phyloP scores from a whole-genome alignment of 2,888 invertebrate species.

The Drosophila mulleri region DNA sequence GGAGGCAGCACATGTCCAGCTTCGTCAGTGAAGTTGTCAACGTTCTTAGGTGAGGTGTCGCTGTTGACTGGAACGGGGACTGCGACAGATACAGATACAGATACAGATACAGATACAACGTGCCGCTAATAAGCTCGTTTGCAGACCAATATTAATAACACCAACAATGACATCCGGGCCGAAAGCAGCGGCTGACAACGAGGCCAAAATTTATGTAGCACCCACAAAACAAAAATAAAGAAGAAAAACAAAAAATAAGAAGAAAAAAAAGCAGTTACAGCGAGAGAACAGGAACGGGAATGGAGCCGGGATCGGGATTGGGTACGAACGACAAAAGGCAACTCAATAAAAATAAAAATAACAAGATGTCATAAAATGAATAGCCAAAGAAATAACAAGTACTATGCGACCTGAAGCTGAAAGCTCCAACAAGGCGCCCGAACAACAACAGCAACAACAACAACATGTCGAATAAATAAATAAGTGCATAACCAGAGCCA shows the following conservation, averaged over 20 bases:
- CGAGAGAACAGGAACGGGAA: slow-evolving; percentile 7
- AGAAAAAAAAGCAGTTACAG: slow-evolving; percentile 25
- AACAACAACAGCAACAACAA: slow-evolving; percentile 13
- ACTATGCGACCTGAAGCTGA: slow-evolving; percentile 32
- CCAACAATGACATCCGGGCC: slow-evolving; percentile 32
- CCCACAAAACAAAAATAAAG: slow-evolving; percentile 26
- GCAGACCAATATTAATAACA: slow-evolving; percentile 56
- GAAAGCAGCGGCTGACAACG: slow-evolving; percentile 40
- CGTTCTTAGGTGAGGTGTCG: slow-evolving; percentile 42
- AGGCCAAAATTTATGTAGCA: slow-evolving; percentile 61
- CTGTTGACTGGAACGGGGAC: not conserved
- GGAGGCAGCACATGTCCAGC: slow-evolving; percentile 12
- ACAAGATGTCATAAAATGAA: slow-evolving; percentile 78
- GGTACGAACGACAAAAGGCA: slow-evolving; percentile 64
- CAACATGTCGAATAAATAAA: slow-evolving; percentile 64
- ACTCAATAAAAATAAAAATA: slow-evolving; percentile 81
- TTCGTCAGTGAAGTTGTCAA: slow-evolving; percentile 62
- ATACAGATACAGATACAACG: slow-evolving; percentile 45
- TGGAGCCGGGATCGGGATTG: not conserved
- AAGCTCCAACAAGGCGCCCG: not conserved
- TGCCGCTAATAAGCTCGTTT: slow-evolving; percentile 79
- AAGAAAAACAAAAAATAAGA: slow-evolving; percentile 10
- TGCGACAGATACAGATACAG: slow-evolving; percentile 33
- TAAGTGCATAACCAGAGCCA: slow-evolving; percentile 56
- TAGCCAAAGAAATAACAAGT: slow-evolving; percentile 61